Conservation (phyloP, 2,113 vertebrate species). For the Otus sunia region DNA sequence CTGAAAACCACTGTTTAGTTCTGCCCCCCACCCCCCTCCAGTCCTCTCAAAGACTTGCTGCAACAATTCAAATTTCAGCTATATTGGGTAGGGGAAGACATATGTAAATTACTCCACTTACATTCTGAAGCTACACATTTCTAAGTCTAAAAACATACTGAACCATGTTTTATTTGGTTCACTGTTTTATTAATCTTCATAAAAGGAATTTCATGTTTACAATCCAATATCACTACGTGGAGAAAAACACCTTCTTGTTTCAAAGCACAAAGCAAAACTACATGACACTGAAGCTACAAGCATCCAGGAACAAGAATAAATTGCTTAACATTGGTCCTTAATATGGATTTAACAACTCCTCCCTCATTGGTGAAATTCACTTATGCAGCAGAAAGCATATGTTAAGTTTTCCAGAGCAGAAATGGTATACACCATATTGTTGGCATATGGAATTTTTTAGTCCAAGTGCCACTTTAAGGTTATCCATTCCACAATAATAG, state of each 20-base stretch:
- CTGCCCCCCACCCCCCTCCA: accelerated
- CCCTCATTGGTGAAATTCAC: neutral
- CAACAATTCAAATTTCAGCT: neutral
- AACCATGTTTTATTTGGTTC: neutral
- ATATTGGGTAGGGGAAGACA: neutral
- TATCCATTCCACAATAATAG: neutral
- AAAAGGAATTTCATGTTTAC: neutral
- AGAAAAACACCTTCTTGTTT: neutral
- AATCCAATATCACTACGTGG: neutral
- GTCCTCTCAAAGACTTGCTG: neutral
- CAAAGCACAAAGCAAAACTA: neutral
- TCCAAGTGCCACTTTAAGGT: neutral
- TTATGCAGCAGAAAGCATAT: neutral
- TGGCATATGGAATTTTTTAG: neutral
- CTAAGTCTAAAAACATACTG: neutral
- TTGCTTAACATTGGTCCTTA: neutral
- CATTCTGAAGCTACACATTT: neutral
- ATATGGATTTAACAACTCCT: neutral
- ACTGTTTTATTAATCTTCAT: neutral
- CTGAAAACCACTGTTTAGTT: neutral
- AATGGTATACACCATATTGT: neutral
- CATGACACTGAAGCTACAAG: neutral
- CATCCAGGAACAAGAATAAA: neutral
- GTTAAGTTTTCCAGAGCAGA: neutral
- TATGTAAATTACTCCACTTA: neutral